Conservation (phyloP, 2,888 invertebrate species). For the Pristionchus arcanus region DNA sequence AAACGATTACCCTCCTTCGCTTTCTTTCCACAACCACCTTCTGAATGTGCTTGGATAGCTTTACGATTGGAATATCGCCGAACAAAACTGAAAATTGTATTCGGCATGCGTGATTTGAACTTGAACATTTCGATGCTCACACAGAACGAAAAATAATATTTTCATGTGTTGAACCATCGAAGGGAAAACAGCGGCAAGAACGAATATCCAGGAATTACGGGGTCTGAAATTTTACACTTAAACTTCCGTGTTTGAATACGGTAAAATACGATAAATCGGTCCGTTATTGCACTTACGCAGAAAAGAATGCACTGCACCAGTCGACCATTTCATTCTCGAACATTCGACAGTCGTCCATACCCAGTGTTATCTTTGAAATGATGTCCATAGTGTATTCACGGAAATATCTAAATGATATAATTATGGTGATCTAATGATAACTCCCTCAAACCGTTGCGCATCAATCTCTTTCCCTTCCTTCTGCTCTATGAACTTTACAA, state of each 20-base stretch:
- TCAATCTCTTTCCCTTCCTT: not conserved
- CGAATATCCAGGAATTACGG: not conserved
- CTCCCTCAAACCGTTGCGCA: not conserved
- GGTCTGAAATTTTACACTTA: conserved; percentile 2
- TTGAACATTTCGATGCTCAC: not conserved
- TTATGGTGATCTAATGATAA: not conserved
- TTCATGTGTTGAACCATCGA: not conserved
- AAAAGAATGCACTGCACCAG: not conserved
- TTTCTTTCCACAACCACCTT: not conserved
- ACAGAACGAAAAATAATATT: not conserved
- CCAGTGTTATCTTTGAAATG: conserved; percentile 65
- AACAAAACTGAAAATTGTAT: not conserved
- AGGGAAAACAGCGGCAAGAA: not conserved
- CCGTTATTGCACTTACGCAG: not conserved
- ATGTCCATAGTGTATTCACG: conserved; percentile 68
- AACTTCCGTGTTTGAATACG: not conserved
- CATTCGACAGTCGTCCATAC: conserved; percentile 58
- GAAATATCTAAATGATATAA: conserved; percentile 57
- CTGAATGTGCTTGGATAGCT: not conserved
- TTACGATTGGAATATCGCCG: not conserved
- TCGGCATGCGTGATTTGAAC: not conserved
- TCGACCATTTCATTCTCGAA: conserved; percentile 58
- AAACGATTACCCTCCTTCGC: not conserved
- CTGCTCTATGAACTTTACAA: not conserved
- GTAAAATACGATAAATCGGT: no score